Conservation (phyloP, 2,113 vertebrate genomes). For the Lophius piscatorius region DNA sequence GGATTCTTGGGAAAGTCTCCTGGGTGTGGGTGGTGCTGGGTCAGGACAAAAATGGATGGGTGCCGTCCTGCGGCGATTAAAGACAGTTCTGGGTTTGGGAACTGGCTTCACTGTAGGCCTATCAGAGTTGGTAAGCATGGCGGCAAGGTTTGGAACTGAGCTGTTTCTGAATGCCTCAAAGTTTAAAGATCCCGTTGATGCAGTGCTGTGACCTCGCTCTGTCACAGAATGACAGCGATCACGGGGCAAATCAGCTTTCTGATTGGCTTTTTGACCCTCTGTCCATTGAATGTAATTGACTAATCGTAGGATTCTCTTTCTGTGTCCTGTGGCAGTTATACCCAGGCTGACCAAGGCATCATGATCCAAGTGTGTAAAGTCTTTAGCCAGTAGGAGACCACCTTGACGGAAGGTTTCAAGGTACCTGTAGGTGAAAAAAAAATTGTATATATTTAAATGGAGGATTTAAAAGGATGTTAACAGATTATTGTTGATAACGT, state of each 20-base stretch:
- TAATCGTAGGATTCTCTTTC: constrained; percentile 91
- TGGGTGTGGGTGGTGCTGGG: constrained; percentile 2
- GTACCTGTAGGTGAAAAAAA: constrained; percentile 75
- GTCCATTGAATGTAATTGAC: constrained; percentile 68
- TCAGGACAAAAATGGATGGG: constrained; percentile 38
- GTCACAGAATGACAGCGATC: constrained; percentile 70
- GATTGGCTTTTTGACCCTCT: constrained; percentile 40
- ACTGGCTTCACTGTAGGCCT: constrained; percentile 78
- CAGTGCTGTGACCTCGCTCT: not conserved
- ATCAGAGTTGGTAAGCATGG: constrained; percentile 52
- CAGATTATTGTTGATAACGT: no score
- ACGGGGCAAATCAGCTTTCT: constrained; percentile 27
- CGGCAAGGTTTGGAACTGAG: constrained; percentile 54
- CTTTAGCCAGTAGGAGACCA: constrained; percentile 82
- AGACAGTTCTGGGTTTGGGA: constrained; percentile 93
- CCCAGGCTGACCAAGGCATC: constrained; percentile 86
- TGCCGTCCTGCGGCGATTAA: constrained; percentile 77
- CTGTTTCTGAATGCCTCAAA: constrained; percentile 64
- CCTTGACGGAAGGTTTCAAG: constrained; percentile 83
- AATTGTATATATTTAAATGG: no score
- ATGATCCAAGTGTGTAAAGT: constrained; percentile 82
- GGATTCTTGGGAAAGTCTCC: constrained; percentile 67
- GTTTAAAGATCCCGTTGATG: not conserved
- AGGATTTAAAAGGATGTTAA: no score
- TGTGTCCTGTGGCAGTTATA: constrained; percentile 91